Evolutionary conservation across 2,113 vertebrate species (phyloP), one percentile per base, ranked within the genome.

Genomic region (Oncorhynchus gorbuscha): DNA sequence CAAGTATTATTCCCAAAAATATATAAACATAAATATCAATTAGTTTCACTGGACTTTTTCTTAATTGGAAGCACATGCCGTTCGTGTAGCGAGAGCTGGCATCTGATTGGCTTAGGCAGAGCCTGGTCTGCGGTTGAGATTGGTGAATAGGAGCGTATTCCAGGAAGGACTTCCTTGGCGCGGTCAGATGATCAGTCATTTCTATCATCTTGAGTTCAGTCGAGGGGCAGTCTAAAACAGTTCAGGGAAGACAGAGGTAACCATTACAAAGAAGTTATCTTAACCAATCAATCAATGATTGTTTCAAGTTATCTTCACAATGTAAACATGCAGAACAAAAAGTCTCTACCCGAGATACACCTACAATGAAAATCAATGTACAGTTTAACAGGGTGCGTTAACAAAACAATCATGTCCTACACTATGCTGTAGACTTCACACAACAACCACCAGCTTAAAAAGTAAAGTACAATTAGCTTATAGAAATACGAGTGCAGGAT

Each of bases 151-250:
- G 75, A 79, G 78, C 77, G 65, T 65, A 70, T 62, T 68, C 32
- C 32, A 77, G 84, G 73, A 68, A 66, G 26, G 20, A 66, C 67
- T 75, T 83, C 81, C 79, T 71, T 76, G 79, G 48, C 64, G 28
- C 64, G 61, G 20, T 45, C 76, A 75, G 49, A 62, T 73, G 77
- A 45, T 71, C 32, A 24, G 71, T 72, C 32, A 26, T 9, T 26
- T 68, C 80, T 80, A 97, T 99, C 97, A 99, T 96, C 98, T 98
- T 45, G 97, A 98, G 83, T 99, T 99, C 90, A 99, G 88, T 39
- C 97, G 94, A 8, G 98, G 98, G 73, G 98, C 98, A 18, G 97
- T 97, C 97, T 99, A 85, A 39, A 81, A 73, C 12, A 51, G 12
- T 16, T 16, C 68, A 70, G 39, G 39, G 4, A 49, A 11, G 69